Conservation (phyloP, 2,797 vertebrate species). For the Taeniopygia guttata region DNA sequence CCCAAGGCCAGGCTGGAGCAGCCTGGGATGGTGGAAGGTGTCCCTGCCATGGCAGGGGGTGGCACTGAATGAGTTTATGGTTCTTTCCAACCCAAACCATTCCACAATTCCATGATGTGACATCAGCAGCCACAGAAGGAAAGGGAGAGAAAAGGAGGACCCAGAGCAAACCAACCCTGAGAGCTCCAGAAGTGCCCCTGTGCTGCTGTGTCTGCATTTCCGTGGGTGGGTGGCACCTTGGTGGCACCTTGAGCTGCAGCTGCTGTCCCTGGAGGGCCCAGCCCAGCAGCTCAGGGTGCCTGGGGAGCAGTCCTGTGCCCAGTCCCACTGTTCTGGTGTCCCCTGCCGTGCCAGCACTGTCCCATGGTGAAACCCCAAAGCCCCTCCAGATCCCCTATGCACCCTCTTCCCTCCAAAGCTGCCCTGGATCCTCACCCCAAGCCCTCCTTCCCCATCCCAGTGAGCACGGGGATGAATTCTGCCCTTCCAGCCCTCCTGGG, state of each 20-base stretch:
- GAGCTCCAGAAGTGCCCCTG: background rate
- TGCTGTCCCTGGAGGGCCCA: background rate
- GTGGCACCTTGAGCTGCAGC: background rate
- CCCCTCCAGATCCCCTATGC: background rate
- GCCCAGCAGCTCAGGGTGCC: background rate
- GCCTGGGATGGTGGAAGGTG: rapidly evolving
- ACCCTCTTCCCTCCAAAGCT: background rate
- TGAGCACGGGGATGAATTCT: background rate
- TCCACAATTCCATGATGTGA: background rate
- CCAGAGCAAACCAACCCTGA: rapidly evolving
- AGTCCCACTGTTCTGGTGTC: background rate
- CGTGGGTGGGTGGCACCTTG: background rate
- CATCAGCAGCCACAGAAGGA: background rate
- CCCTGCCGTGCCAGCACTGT: background rate
- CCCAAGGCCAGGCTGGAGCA: background rate
- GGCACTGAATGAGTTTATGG: background rate
- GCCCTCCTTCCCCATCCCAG: background rate
- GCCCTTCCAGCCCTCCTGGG: background rate
- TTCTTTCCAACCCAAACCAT: background rate
- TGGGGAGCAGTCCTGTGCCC: background rate
- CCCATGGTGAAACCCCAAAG: background rate
- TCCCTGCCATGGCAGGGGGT: background rate
- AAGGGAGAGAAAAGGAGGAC: background rate
- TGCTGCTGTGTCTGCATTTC: background rate
- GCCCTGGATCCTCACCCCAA: background rate